These are phyloP conservation scores for Drosophila repletoides DNA, from an alignment of 1,140 invertebrate genomes.

Conservation along the genomic window DNA sequence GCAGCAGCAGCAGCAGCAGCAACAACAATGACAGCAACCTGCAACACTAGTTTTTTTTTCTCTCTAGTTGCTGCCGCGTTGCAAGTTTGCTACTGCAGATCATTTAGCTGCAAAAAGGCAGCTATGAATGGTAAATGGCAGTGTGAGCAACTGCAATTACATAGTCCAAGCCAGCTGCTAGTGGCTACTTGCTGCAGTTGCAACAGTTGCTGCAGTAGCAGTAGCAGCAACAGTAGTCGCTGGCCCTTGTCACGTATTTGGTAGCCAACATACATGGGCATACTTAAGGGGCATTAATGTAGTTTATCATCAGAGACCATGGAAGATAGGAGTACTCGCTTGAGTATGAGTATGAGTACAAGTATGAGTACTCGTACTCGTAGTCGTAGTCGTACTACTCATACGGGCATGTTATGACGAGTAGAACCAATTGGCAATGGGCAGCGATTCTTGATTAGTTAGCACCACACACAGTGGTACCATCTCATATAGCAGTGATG, in stretches of 20 bases:
- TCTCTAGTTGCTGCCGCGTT: constrained; percentile 6
- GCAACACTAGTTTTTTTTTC: constrained; percentile 57
- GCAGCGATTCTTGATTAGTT: constrained; percentile 30
- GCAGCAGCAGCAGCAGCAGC: constrained; percentile 1
- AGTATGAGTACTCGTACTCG: not conserved
- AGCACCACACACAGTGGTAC: constrained; percentile 28
- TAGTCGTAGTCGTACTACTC: constrained; percentile 4
- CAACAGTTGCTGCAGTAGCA: not conserved
- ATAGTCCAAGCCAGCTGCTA: constrained; percentile 45
- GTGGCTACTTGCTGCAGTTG: constrained; percentile 10
- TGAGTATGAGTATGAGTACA: not conserved
- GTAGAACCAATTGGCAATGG: constrained; percentile 44
- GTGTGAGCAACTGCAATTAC: constrained; percentile 60
- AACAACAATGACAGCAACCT: constrained; percentile 13
- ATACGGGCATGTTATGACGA: constrained; percentile 62
- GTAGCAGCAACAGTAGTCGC: constrained; percentile 17
- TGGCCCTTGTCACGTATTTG: constrained; percentile 67
- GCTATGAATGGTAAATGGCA: constrained; percentile 69
- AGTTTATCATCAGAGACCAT: constrained; percentile 55
- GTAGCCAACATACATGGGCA: constrained; percentile 68
- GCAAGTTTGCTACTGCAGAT: constrained; percentile 37
- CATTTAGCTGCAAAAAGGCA: constrained; percentile 62
- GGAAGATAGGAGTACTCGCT: constrained; percentile 36
- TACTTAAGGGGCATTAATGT: constrained; percentile 76
- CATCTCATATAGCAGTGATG: constrained; percentile 29